These are phyloP conservation scores for Zelostemma sp. DNA, from an alignment of 1,140 invertebrate species.

Conservation along the genomic window DNA sequence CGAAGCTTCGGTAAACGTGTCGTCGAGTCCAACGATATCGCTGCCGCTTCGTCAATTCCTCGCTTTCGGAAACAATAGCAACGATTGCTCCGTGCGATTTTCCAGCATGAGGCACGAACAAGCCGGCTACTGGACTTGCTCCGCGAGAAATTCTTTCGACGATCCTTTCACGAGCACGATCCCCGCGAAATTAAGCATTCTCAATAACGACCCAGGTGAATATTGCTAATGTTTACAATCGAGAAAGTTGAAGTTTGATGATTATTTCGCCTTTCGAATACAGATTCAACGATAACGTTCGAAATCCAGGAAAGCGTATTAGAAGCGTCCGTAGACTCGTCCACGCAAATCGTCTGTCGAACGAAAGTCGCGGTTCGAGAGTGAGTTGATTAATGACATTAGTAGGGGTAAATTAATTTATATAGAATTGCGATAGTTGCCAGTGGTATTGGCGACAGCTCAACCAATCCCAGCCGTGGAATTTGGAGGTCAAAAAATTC, in stretches of 20 bases:
- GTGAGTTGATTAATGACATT: too few species aligned
- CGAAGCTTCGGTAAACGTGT: constrained; percentile 43
- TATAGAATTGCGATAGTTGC: too few species aligned
- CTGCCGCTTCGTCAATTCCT: constrained; percentile 61
- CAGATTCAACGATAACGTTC: constrained; percentile 51
- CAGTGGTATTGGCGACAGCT: constrained; percentile 67
- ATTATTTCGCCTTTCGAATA: too few species aligned
- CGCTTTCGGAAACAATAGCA: constrained; percentile 66
- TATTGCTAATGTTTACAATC: constrained; percentile 1
- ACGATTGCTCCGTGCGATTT: constrained; percentile 68
- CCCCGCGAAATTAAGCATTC: constrained; percentile 63
- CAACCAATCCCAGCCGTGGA: constrained; percentile 63
- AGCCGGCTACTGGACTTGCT: constrained; percentile 67
- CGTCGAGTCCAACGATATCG: constrained; percentile 49
- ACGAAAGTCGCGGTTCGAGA: constrained; percentile 57
- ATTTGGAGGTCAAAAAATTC: constrained; percentile 64
- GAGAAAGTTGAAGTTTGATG: too few species aligned
- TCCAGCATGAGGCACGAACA: constrained; percentile 64
- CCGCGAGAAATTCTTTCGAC: constrained; percentile 54
- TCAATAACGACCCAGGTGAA: constrained; percentile 57
- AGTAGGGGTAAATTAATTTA: too few species aligned
- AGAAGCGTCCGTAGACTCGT: constrained; percentile 59
- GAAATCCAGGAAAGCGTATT: constrained; percentile 46
- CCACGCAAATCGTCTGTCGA: constrained; percentile 60
- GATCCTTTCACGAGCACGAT: constrained; percentile 62